These are phyloP conservation scores for Pangasius krempfi DNA, from an alignment of 2,797 vertebrate genomes.

Conservation along the genomic window DNA sequence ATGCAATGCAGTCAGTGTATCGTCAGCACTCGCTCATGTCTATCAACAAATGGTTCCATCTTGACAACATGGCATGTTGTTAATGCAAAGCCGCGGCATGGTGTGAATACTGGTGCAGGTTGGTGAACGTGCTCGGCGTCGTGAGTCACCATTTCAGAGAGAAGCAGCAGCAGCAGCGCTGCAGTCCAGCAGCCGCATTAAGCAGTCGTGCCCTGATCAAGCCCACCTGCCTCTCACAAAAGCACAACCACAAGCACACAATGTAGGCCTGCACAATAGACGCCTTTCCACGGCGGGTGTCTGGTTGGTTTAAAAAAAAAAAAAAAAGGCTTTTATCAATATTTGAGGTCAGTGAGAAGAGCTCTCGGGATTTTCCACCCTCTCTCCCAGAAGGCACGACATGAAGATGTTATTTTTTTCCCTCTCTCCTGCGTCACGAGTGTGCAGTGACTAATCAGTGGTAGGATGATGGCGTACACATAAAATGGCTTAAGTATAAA, in stretches of 20 bases:
- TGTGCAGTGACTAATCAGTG: slow-evolving; percentile 18
- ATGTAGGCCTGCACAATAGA: background rate
- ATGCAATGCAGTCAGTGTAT: background rate
- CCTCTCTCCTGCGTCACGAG: slow-evolving; percentile 10
- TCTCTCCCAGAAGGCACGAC: background rate
- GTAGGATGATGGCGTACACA: background rate
- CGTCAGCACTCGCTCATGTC: background rate
- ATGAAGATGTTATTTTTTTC: background rate
- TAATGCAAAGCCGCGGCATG: background rate
- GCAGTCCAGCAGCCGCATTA: slow-evolving; percentile 52
- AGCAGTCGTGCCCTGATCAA: slow-evolving; percentile 45
- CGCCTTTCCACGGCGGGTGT: background rate
- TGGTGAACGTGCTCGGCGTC: slow-evolving; percentile 20
- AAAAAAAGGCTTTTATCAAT: background rate
- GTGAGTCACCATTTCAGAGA: slow-evolving; percentile 57
- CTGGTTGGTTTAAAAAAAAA: background rate
- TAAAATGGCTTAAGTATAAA: background rate
- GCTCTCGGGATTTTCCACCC: slow-evolving; percentile 6
- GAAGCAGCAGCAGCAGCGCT: slow-evolving; percentile 35
- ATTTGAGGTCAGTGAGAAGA: slow-evolving; percentile 3
- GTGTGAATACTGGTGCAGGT: background rate
- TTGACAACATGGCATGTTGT: background rate
- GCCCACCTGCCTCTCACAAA: slow-evolving; percentile 43
- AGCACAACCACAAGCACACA: slow-evolving; percentile 18
- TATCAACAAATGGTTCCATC: slow-evolving; percentile 14